Percentiles rank a stretch among this genome's conserved stretches.
phyloP scores from a whole-genome alignment of 2,888 invertebrate genomes.

The Stegophylla sp. region DNA sequence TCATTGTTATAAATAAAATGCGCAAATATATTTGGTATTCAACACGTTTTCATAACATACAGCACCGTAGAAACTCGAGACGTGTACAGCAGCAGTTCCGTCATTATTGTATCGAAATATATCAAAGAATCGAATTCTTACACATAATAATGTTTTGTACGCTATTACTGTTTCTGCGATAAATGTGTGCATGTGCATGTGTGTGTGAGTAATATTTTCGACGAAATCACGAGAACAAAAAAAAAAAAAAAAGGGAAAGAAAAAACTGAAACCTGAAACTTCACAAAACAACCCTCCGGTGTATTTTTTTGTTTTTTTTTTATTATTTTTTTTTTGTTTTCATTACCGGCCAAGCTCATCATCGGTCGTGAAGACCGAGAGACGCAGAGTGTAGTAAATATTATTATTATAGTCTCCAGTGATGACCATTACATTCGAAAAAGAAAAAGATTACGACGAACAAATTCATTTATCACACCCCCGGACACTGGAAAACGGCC shows the following conservation, averaged over 20 bases:
- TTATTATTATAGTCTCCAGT: too few species aligned
- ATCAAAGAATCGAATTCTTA: background rate
- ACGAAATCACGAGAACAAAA: conserved; percentile 18
- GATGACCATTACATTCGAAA: conserved; percentile 25
- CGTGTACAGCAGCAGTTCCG: background rate
- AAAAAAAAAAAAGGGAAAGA: background rate
- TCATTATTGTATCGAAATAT: conserved; percentile 1
- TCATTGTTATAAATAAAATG: too few species aligned
- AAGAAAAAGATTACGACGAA: background rate
- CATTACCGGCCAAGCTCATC: background rate
- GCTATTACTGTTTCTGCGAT: too few species aligned
- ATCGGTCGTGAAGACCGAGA: background rate
- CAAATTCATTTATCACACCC: conserved; percentile 39
- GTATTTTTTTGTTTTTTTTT: background rate
- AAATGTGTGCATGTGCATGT: background rate
- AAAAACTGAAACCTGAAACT: background rate
- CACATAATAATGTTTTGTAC: background rate
- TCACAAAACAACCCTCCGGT: conserved; percentile 28
- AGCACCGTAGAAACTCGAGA: background rate
- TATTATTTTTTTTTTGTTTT: conserved; percentile 29
- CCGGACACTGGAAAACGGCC: conserved; percentile 54
- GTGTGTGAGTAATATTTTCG: conserved; percentile 14
- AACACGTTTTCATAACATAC: too few species aligned
- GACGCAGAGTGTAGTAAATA: too few species aligned
- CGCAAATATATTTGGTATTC: too few species aligned